Base-by-base conservation (phyloP, 2,113 vertebrate species). In the Platichthys stellatus region DNA sequence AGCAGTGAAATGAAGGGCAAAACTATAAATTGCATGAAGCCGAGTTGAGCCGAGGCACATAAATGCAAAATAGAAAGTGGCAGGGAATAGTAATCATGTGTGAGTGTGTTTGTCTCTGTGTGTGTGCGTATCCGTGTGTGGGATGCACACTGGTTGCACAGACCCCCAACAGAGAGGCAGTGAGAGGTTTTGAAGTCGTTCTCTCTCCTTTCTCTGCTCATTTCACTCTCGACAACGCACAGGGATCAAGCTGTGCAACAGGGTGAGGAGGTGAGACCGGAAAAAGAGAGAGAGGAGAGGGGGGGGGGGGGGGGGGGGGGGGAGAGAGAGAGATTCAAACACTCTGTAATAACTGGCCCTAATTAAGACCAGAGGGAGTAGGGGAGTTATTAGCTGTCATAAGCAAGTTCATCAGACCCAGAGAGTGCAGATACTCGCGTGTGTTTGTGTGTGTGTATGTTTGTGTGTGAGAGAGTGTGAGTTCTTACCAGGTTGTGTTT, bases 321-420 rank as follows among this genome's bases (percentile, higher is more conserved):
- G 35, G 59, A 60, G 73, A 76, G 65, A 80, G 65, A 69, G 78
- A 81, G 85, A 80, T 88, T 88, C 83, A 90, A 86, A 91, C 83
- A 75, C 60, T 77, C 24, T 59, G 78, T 87, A 89, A 88, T 91
- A 90, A 92, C 86, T 88, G 78, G 82, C 78, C 86, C 82, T 93
- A 93, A 93, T 93, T 92, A 91, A 90, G 84, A 88, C 90, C 89
- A 81, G 75, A 67, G 89, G 90, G 91, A 86, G 77, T 83, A 82
- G 76, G 85, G 84, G 84, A 91, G 89, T 92, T 93, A 93, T 93
- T 93, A 92, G 87, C 89, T 90, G 88, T 89, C 90, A 93, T 91
- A 93, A 92, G 90, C 86, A 90, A 88, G 78, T 92, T 90, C 86
- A 90, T 88, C 86, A 87, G 73, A 85, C 71, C 75, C 68, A 86